Evolutionary conservation across 2,888 invertebrate genomes (phyloP), one percentile per base, ranked within the genome.

Genomic region (Myopa testacea): DNA sequence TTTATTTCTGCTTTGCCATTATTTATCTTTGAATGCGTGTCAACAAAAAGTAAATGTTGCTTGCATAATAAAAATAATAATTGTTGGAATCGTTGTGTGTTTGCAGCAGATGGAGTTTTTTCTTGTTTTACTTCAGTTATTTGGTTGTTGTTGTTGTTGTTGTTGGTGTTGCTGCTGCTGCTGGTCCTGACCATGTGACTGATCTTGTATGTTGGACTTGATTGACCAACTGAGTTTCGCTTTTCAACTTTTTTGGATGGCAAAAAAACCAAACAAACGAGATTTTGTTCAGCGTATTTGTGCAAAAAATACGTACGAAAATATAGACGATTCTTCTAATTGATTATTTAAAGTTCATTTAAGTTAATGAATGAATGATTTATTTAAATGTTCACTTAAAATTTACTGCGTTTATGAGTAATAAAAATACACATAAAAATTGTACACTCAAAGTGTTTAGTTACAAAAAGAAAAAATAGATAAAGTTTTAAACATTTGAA

Each of bases 141-240:
- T 63, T 6, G 1, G 4, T 63, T 26, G 26, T 16, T 60, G 60
- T 67, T 45, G n/a, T 72, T 60, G 37, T 58, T 72, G 52, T 58
- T n/a, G 37, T 37, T 55, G 37, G 45, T n/a, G 26, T 71, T 71
- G 58, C 60, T 6, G 3, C 38, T 45, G 45, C 19, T 19, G 19
- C 58, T 4, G n/a, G 55, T 37, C n/a, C 58, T 75, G 68, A 69
- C 68, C 75, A 75, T 75, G 75, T 34, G 60, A 68, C 45, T 75
- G 75, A 75, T 75, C 75, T 75, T 75, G 75, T 75, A 60, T 69
- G 37, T 74, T 75, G 75, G 60, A 75, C 75, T 75, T 75, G 75
- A 68, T 74, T 12, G 40, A 26, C 26, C n/a, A 19, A 45, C 38
- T 37, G 14, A 16, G 38, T 38, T 38, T 38, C 55, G 50, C 67